Conservation (phyloP, 2,797 vertebrate species). For the Atherinosoma microstoma region DNA sequence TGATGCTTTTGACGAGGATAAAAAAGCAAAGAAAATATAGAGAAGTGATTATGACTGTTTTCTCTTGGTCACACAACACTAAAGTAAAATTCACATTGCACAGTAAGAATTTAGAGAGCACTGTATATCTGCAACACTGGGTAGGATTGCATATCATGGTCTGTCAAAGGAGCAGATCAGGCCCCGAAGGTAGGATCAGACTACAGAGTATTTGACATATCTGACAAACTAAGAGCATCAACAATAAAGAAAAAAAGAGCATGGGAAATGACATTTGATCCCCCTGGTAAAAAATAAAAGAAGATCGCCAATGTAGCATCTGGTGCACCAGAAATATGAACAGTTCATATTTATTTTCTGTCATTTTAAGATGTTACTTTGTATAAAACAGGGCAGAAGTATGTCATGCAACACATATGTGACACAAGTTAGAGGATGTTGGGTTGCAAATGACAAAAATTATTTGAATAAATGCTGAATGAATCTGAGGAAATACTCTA, state of each 20-base stretch:
- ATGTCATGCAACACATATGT: no score
- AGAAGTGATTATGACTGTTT: no score
- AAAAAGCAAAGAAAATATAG: no score
- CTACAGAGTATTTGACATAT: constrained; percentile 2
- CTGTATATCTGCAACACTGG: no score
- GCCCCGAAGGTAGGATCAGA: not conserved
- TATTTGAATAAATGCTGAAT: not conserved
- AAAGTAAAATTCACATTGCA: not conserved
- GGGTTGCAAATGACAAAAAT: not conserved
- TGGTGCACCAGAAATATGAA: not conserved
- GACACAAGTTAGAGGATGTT: not conserved
- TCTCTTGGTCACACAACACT: no score
- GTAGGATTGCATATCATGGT: no score
- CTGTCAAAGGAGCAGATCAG: not conserved
- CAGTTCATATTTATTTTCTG: not conserved
- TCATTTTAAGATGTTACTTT: not conserved
- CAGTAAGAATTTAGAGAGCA: not conserved
- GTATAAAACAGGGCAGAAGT: no score
- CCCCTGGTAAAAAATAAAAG: not conserved
- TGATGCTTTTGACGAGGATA: no score
- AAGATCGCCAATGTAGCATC: not conserved
- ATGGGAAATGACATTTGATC: not conserved
- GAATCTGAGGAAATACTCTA: not conserved
- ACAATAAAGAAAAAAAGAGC: not conserved
- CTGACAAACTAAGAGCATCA: constrained; percentile 1